phyloP scores from a whole-genome alignment of 1,140 invertebrate species.

The Diorhabda sublineata region DNA sequence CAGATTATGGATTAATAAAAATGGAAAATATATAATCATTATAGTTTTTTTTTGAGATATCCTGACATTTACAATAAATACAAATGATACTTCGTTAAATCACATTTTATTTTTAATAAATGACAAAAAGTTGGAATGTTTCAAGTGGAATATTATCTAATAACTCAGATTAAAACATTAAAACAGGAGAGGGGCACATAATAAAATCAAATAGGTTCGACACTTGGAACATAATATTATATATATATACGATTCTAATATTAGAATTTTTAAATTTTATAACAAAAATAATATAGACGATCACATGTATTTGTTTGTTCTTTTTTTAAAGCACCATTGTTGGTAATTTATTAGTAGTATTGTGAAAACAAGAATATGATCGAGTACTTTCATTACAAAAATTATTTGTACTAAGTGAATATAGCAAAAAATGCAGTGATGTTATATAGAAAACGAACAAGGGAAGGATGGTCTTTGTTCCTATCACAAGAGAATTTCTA shows the following conservation, averaged over 20 bases:
- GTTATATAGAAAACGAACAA: no score
- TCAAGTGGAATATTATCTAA: conserved; percentile 4
- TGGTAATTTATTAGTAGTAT: neutral
- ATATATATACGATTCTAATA: neutral
- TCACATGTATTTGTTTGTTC: conserved; percentile 9
- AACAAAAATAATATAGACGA: conserved; percentile 16
- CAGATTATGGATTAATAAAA: no score
- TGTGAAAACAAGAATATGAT: no score
- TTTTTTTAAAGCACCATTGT: conserved; percentile 17
- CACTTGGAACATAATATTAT: neutral
- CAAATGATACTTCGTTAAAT: no score
- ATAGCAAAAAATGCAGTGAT: no score
- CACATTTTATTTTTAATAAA: neutral
- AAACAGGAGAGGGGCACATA: neutral
- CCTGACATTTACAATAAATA: no score
- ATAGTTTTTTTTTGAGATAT: no score
- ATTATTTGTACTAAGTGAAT: no score
- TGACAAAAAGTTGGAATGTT: neutral
- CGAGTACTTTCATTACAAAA: no score
- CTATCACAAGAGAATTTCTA: no score
- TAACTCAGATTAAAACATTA: neutral
- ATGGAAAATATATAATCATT: no score
- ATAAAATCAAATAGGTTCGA: conserved; percentile 13
- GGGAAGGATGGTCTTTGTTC: no score
- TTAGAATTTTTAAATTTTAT: neutral